Base-by-base conservation (phyloP, 2,113 vertebrate species). In the Thryonomys swinderianus region DNA sequence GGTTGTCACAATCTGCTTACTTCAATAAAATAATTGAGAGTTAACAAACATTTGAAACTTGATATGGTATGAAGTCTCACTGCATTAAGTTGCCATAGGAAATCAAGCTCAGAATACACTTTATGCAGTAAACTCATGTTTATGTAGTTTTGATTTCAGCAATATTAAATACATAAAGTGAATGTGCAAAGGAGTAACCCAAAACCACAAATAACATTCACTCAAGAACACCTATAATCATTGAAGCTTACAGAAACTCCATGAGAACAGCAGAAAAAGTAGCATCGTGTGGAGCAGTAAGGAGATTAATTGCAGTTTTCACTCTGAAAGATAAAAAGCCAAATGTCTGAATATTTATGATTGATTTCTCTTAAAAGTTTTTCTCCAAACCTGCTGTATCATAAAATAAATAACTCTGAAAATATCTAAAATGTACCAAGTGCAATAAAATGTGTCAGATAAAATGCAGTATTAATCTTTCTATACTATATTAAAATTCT, bases 1-100 rank as follows among this genome's bases (percentile, higher is more conserved):
- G 61, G 93, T 90, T 98, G 92, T 97, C 95, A 98, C 95, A 97
- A 98, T 97, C 59, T 98, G 96, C 90, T 98, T 98, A 97, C 96
- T 82, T 91, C 74, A 0, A 32, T 97, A 96, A 97, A 93, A 82
- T 85, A 97, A 93, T 2, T 93, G 95, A 95, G 78, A 96, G 87
- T 95, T 96, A 53, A 83, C 0, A 25, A 96, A 89, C 79, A 79
- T 95, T 98, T 97, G 78, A 59, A 91, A 42, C 48, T 96, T 91
- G 8, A 13, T 96, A 64, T 61, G 71, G 20, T 83, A 90, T 61
- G 95, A 97, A 97, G 95, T 21, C 94, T 93, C 94, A 13, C 55
- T 67, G 61, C 89, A 90, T 96, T 98, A 96, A 97, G 64, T 87
- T 96, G 62, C 0, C 45, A 11, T 95, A 97, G 92, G n/a, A 95